A percentile compares a stretch with the other conserved stretches of the same genome.
These are phyloP conservation scores for Drosophila borborema DNA, from an alignment of 2,888 invertebrate species.

Conservation along the genomic window DNA sequence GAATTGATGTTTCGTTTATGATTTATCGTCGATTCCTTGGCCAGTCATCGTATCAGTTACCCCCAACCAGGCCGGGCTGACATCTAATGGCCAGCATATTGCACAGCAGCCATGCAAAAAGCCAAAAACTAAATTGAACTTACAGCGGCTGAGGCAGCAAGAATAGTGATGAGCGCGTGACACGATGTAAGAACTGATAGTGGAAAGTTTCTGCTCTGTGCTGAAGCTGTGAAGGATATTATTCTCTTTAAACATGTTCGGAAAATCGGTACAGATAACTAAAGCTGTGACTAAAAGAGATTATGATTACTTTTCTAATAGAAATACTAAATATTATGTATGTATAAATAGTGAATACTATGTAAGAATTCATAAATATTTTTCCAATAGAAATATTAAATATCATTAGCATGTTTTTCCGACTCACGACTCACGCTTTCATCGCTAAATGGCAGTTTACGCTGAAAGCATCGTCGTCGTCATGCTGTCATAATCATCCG, in stretches of 20 bases:
- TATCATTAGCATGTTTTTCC: neutral
- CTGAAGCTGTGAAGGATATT: neutral
- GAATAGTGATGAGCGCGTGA: conserved; percentile 22
- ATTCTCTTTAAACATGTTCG: no score
- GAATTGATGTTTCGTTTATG: conserved; percentile 85
- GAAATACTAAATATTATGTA: neutral
- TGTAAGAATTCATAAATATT: neutral
- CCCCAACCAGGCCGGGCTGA: conserved; percentile 27
- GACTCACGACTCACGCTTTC: neutral
- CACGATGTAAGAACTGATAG: neutral
- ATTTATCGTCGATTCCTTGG: conserved; percentile 81
- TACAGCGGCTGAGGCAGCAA: conserved; percentile 43
- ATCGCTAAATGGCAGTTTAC: conserved; percentile 29
- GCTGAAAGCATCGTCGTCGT: conserved; percentile 54
- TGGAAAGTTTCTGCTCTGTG: neutral
- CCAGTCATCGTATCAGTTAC: conserved; percentile 66
- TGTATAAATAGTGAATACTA: no score
- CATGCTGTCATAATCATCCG: conserved; percentile 82
- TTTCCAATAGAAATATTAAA: neutral
- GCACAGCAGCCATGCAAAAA: conserved; percentile 77
- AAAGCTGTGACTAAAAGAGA: no score
- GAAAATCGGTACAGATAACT: no score
- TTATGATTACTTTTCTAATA: neutral
- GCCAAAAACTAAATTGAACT: conserved; percentile 64
- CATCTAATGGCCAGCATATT: conserved; percentile 78